Conservation (phyloP, 2,888 invertebrate species). For the Cephus rjabovi region DNA sequence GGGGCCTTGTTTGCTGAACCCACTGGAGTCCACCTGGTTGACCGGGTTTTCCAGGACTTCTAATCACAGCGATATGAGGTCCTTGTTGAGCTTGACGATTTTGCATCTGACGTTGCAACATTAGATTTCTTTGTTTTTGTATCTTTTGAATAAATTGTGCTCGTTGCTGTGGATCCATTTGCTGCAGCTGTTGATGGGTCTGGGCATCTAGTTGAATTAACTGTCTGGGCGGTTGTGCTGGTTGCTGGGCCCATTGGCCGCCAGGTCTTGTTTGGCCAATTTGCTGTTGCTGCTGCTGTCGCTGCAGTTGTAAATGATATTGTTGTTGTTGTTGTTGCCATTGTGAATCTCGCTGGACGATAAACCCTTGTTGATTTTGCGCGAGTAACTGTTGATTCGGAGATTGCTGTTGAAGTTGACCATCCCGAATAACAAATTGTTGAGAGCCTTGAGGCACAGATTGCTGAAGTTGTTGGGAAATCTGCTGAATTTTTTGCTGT, state of each 20-base stretch:
- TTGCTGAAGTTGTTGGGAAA: conserved; percentile 67
- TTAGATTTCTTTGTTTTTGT: conserved; percentile 73
- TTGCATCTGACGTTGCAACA: conserved; percentile 71
- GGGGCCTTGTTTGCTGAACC: conserved; percentile 76
- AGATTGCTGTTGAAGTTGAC: conserved; percentile 60
- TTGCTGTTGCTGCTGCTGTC: conserved; percentile 67
- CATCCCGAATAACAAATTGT: conserved; percentile 65
- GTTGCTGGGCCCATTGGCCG: conserved; percentile 69
- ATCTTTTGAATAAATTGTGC: conserved; percentile 84
- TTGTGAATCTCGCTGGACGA: conserved; percentile 71
- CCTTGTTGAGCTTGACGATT: conserved; percentile 71
- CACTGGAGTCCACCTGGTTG: conserved; percentile 70
- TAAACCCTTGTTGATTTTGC: conserved; percentile 59
- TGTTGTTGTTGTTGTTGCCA: conserved; percentile 76
- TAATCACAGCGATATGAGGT: conserved; percentile 76
- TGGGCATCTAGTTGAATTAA: conserved; percentile 86
- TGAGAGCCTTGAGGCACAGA: conserved; percentile 61
- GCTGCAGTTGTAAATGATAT: conserved; percentile 70
- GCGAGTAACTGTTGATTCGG: conserved; percentile 62
- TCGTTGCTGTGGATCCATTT: conserved; percentile 83
- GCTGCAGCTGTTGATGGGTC: conserved; percentile 85
- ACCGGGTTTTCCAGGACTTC: conserved; percentile 77
- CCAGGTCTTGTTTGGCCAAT: conserved; percentile 56
- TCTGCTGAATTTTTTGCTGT: conserved; percentile 68
- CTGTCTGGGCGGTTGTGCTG: conserved; percentile 73